A percentile compares a stretch with the other conserved stretches of the same genome.
Evolutionary conservation across 1,140 invertebrate species (phyloP).

Genomic region (Bombus breviceps): DNA sequence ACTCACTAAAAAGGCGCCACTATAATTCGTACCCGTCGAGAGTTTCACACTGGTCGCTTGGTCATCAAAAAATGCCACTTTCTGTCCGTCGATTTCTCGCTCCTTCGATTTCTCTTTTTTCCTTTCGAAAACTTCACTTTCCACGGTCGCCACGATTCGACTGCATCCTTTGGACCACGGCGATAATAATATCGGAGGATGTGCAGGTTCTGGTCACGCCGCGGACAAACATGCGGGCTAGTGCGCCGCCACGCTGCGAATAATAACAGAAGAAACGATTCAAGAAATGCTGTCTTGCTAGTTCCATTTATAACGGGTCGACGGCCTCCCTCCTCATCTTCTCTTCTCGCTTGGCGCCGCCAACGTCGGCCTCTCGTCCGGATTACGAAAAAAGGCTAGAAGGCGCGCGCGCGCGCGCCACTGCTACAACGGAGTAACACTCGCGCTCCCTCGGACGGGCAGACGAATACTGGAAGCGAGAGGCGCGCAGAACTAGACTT

Average conservation of each 20-base stretch:
- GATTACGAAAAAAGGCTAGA: conserved; percentile 62
- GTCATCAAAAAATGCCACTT: conserved; percentile 37
- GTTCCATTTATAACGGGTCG: conserved; percentile 70
- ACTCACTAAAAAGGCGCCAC: neutral
- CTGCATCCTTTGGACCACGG: conserved; percentile 7
- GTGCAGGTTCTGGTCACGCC: conserved; percentile 33
- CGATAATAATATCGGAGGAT: conserved; percentile 1
- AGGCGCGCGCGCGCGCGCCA: conserved; percentile 24
- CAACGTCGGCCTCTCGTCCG: conserved; percentile 56
- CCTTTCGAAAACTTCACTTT: conserved; percentile 20
- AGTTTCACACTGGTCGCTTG: conserved; percentile 21
- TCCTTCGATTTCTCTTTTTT: conserved; percentile 40
- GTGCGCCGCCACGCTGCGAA: conserved; percentile 59
- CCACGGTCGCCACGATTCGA: neutral
- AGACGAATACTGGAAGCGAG: conserved; percentile 57
- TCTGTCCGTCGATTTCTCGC: conserved; percentile 33
- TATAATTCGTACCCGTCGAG: neutral
- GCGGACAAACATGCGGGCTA: conserved; percentile 40
- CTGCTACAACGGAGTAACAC: neutral
- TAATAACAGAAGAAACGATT: conserved; percentile 69
- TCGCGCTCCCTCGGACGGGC: conserved; percentile 38
- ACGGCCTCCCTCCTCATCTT: conserved; percentile 68
- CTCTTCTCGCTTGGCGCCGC: conserved; percentile 69
- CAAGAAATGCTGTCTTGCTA: conserved; percentile 64
- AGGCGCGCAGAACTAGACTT: conserved; percentile 56